Evolutionary conservation across 1,140 invertebrate genomes (phyloP).

Genomic region (Lithobius niger): DNA sequence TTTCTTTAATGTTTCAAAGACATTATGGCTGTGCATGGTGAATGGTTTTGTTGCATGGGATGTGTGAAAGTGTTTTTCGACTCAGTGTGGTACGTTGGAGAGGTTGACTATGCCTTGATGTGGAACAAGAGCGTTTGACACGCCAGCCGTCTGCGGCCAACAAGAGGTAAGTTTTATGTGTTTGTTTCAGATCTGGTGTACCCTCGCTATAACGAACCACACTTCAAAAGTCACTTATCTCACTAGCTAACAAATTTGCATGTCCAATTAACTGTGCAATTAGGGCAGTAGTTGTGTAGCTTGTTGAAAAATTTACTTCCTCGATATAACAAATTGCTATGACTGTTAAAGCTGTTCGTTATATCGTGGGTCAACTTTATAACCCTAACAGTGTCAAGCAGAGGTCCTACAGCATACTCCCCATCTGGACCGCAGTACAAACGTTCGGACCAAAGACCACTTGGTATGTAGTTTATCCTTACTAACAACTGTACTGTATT

Average conservation of each 20-base stretch:
- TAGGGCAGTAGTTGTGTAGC: background rate
- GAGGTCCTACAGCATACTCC: constrained; percentile 6
- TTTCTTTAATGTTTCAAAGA: too few species aligned
- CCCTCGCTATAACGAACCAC: constrained; percentile 4
- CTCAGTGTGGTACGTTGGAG: too few species aligned
- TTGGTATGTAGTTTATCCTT: constrained; percentile 7
- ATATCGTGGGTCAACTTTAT: constrained; percentile 10
- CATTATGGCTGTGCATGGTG: too few species aligned
- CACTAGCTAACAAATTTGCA: too few species aligned
- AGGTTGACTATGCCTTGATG: too few species aligned
- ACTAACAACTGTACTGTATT: background rate
- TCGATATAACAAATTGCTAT: constrained; percentile 4
- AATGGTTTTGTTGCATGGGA: too few species aligned
- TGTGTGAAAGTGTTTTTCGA: too few species aligned
- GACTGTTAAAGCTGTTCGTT: background rate
- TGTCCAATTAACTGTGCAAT: background rate
- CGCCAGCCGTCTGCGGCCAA: too few species aligned
- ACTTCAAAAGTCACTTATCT: too few species aligned
- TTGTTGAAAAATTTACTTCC: background rate
- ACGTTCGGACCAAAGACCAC: constrained; percentile 1
- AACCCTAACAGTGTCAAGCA: constrained; percentile 8
- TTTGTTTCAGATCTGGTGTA: too few species aligned
- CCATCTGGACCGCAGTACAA: constrained; percentile 3
- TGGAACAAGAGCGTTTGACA: too few species aligned
- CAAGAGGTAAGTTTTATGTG: too few species aligned